Evolutionary conservation across 2,888 invertebrate species (phyloP), one percentile per base, ranked within the genome.

Genomic region (Linnaemya vulpina): DNA sequence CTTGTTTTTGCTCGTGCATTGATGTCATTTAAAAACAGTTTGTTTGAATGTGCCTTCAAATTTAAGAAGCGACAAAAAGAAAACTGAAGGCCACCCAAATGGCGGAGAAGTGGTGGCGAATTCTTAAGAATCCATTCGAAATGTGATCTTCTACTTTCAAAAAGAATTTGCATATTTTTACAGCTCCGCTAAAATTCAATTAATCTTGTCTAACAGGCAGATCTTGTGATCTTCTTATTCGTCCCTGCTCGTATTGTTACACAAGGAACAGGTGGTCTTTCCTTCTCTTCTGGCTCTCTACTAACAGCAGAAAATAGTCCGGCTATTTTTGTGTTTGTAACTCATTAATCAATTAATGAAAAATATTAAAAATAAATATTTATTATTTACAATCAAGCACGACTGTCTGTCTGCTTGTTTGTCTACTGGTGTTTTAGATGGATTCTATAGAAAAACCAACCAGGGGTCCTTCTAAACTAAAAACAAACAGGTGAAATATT

Each of bases 271-370:
- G 82, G 82, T 85, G 85, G 67, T 76, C 38, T 49, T 38, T 46
- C 13, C 63, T 46, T 62, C 43, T 67, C 22, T 13, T 53, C 46
- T 22, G 55, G 70, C 51, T 40, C 17, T 46, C 20, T 46, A 49
- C 51, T 58, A 65, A 65, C 58, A 53, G 35, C 25, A 62, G 40
- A 11, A 49, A 71, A 63, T 15, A 17, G 10, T 17, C 2, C 35
- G 25, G 20, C 58, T 53, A 67, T 68, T 62, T 65, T 67, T 49
- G 55, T 53, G 55, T 68, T 58, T 62, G 60, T 25, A 46, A 53
- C 55, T 81, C 87, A 87, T 87, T 87, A 86, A 87, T 87, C 87
- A 87, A 86, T 79, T 67, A 76, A 65, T 68, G 20, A 73, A 49
- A 43, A 58, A 63, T 30, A 58, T 46, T 35, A 49, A 60, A 76